Percentiles rank a stretch among this genome's conserved stretches.
Conservation (phyloP, 2,888 invertebrate species). For the Macrosiphum euphorbiae region DNA sequence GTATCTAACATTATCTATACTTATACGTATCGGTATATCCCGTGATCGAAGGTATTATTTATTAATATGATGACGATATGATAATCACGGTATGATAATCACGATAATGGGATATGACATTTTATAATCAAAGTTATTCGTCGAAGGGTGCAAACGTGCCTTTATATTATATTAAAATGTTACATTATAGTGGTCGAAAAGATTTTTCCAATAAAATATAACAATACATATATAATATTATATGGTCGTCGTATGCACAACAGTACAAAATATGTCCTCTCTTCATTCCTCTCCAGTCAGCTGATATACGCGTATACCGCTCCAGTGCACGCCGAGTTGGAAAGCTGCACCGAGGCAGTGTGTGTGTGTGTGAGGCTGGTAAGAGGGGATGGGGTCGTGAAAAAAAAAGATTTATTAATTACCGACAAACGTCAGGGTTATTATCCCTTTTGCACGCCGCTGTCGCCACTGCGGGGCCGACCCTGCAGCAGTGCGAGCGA, state of each 20-base stretch:
- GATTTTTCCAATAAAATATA: not conserved
- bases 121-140: not conserved
- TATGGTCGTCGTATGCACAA: not conserved
- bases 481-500: not conserved
- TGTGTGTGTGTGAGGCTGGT: not conserved
- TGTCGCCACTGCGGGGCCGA: not conserved
- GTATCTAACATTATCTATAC: not conserved
- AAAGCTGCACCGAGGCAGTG: no score
- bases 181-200: not conserved
- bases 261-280: not conserved
- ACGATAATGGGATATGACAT: not conserved
- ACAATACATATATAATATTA: not conserved
- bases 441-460: not conserved
- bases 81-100: not conserved
- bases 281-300: not conserved
- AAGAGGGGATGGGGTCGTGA: not conserved
- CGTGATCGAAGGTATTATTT: not conserved
- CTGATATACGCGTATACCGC: not conserved
- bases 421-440: constrained; percentile 41
- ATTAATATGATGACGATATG: not conserved
- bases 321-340: not conserved
- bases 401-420: constrained; percentile 48
- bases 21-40: not conserved
- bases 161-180: not conserved
- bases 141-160: not conserved